Base-by-base conservation (phyloP, 2,113 vertebrate species). In the Electrona antarctica region DNA sequence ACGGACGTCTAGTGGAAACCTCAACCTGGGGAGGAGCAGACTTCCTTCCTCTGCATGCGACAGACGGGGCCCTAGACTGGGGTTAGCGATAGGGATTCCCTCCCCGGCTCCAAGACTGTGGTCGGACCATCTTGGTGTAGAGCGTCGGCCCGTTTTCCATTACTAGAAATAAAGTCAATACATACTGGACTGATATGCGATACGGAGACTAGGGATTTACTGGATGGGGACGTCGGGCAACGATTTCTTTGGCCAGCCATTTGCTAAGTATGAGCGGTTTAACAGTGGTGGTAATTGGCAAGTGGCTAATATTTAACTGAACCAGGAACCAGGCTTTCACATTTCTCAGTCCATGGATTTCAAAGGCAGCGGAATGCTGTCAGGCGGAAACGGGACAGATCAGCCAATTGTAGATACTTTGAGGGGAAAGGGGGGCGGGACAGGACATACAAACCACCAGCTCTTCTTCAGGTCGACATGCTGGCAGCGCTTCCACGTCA, bases 371-470 rank as follows among this genome's bases (percentile, higher is more conserved):
- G 5, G 21, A 28, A 28, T 8, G 29, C 2, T 50, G 29, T 48
- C 2, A 29, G 59, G 9, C 33, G 63, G 56, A 64, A 60, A 54
- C 13, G 7, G 66, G 66, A 74, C 5, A 10, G 60, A 73, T 64
- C 8, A 48, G 63, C 71, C 33, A 52, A n/a, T 69, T 51, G 69
- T 47, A 60, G 82, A 86, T 41, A 78, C 63, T 67, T 59, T 55
- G 50, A 63, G 69, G 64, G 64, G 72, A 57, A 8, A 0, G 52
- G 45, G 74, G 78, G 1, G 56, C n/a, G 63, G 70, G 76, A 60
- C 74, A 69, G 79, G 82, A 81, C 51, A 93, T 92, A 94, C 92
- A 93, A 94, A 93, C 93, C 92, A 91, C 81, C 80, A 50, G 29
- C 55, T 85, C 77, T 79, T 85, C 79, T 67, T 80, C 77, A 64